Base-by-base conservation (phyloP, 1,140 invertebrate genomes). In the Thaumetopoea pityocampa region DNA sequence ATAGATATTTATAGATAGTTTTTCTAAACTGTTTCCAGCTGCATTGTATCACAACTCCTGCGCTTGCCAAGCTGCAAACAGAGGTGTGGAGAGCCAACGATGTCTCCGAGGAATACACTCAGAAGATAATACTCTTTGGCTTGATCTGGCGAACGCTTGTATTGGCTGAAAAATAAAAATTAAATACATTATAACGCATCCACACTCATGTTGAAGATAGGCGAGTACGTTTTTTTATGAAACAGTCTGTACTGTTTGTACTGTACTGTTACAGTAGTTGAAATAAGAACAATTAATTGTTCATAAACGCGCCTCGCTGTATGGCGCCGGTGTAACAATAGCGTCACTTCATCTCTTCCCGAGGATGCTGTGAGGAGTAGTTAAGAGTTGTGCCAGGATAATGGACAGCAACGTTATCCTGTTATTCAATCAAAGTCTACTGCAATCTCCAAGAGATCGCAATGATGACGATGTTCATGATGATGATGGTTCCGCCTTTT, bases 21-120 rank as follows among this genome's bases (percentile, higher is more conserved):
- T 20, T 20, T 20, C 5, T 22, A 42, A 4, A 7, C 28, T 15
- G 8, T 10, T 1, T 17, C 24, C 4, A 37, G 20, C 14, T 44
- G 28, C 10, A 20, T 7, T 2, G 8, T 16, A 12, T 81, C 67
- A 24, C 85, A 86, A 5, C 61, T 65, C 42, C 83, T 60, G 12
- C 92, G 86, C 67, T 94, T 93, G 19, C 89, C 91, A 53, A 94
- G 83, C 66, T 93, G 91, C 69, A 91, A 91, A 70, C 93, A 95
- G 10, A 95, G 86, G 44, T 88, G 87, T 5, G 92, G 90, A 47
- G 92, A 93, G 10, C 90, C 91, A 24, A 94, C 88, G 58, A 93
- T 92, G 69, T 95, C 92, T 27, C 93, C 93, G 12, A 95, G 78
- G 74, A 94, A 94, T 11, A 95, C 90, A 61, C 92, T 94, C 32